A percentile compares a stretch with the other conserved stretches of the same genome.
These are phyloP conservation scores for Apocheima hispidaria DNA, from an alignment of 2,888 invertebrate species.

Conservation along the genomic window DNA sequence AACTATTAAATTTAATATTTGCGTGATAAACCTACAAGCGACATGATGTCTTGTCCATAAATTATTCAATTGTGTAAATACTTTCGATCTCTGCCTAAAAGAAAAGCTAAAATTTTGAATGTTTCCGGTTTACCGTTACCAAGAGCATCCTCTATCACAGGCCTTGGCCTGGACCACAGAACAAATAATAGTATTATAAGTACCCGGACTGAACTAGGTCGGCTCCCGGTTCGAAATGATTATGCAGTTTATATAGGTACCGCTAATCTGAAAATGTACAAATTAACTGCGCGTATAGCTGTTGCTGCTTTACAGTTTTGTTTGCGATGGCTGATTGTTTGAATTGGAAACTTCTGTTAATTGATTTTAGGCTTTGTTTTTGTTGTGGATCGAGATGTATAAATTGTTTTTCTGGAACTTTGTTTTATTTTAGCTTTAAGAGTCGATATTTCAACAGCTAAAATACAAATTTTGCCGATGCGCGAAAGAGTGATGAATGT, in stretches of 20 bases:
- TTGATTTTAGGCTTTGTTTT: constrained; percentile 14
- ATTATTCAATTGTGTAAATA: too few relatives aligned
- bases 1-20: too few relatives aligned
- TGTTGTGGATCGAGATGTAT: background rate
- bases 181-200: too few relatives aligned
- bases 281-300: constrained; percentile 30
- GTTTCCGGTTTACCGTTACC: background rate
- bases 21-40: too few relatives aligned
- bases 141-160: constrained; percentile 20
- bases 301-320: constrained; percentile 21
- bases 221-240: constrained; percentile 51
- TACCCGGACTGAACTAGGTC: constrained; percentile 56
- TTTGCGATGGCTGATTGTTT: constrained; percentile 23
- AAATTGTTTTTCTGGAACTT: background rate
- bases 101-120: background rate
- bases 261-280: constrained; percentile 52
- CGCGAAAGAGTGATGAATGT: too few relatives aligned
- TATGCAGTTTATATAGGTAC: constrained; percentile 65
- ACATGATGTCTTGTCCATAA: too few relatives aligned
- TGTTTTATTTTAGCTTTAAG: background rate
- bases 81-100: background rate
- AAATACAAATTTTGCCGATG: too few relatives aligned
- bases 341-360: constrained; percentile 14
- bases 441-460: too few relatives aligned
- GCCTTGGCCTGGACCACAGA: constrained; percentile 57